These are phyloP conservation scores for Osmerus eperlanus DNA, from an alignment of 2,113 vertebrate genomes.

Conservation along the genomic window DNA sequence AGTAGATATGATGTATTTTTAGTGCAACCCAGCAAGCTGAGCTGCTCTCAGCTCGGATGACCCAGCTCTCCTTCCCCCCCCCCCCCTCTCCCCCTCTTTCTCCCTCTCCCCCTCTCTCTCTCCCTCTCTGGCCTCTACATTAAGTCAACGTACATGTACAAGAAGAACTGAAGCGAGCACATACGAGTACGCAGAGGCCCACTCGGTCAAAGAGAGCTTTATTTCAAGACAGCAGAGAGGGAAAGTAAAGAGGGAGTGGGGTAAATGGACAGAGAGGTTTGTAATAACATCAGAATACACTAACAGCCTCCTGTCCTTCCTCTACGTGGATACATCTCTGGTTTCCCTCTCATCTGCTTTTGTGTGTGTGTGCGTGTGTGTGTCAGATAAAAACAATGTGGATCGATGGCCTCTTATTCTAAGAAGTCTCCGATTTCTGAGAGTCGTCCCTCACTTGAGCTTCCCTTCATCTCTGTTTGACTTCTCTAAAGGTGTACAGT, in stretches of 20 bases:
- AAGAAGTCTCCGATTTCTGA: conserved; percentile 25
- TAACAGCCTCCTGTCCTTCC: conserved; percentile 10
- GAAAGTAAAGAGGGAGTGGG: neutral
- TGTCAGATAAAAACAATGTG: neutral
- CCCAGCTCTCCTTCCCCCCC: neutral
- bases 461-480: neutral
- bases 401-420: conserved; percentile 17
- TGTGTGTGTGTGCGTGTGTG: conserved; percentile 8
- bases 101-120: neutral
- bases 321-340: conserved; percentile 2
- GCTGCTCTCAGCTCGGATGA: neutral
- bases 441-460: conserved; percentile 7
- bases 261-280: neutral
- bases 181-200: neutral
- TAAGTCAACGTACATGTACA: neutral
- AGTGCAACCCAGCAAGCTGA: neutral
- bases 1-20: neutral
- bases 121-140: neutral
- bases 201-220: conserved; percentile 17
- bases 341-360: conserved; percentile 6
- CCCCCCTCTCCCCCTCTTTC: no score
- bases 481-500: no score
- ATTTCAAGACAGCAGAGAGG: neutral
- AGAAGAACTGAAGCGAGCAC: conserved; percentile 2
- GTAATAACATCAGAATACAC: neutral